Base-by-base conservation (phyloP, 2,797 vertebrate genomes). In the Scarus forsteni region DNA sequence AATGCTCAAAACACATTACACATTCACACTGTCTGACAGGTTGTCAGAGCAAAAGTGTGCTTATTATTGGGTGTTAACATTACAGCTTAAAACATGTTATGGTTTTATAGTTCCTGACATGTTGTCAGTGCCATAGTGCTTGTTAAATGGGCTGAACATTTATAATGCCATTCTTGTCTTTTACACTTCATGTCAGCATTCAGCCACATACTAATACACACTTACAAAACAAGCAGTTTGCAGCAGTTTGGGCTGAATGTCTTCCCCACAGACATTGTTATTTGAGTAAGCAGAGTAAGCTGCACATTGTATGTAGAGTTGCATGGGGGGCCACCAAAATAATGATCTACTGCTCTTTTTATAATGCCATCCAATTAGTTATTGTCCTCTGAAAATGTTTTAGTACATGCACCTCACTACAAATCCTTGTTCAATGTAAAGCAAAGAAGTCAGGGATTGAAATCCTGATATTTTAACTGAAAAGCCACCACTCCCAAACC, bases 101-200 rank as follows among this genome's bases (percentile, higher is more conserved):
- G 35, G 19, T 49, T 39, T 70, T 36, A 55, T 55, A 67, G 45
- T 42, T 43, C 52, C 38, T 70, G 42, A 66, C 49, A 43, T 53
- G 49, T 1, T 48, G 51, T 18, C 46, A 35, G 27, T n/a, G 10
- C 44, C 1, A 3, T 18, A n/a, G 8, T 39, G 11, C 13, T 36
- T 50, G 12, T 57, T 34, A 51, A 34, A 8, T 45, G 15, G 11
- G 13, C 50, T 34, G 19, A 19, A 34, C 27, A 6, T 51, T 10
- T 6, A 35, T 8, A 35, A 7, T 8, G 19, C 19, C 10, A 11
- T 19, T 34, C 19, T 34, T 14, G 50, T 51, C 12, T 14, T 49
- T 49, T 18, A 49, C 46, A 19, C 19, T 51, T 34, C 27, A 51
- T 51, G 50, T 51, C 27, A 34, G 13, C 3, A 51, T 51, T 50